These are phyloP conservation scores for Trichomycterus rosablanca DNA, from an alignment of 2,113 vertebrate genomes.

Conservation along the genomic window DNA sequence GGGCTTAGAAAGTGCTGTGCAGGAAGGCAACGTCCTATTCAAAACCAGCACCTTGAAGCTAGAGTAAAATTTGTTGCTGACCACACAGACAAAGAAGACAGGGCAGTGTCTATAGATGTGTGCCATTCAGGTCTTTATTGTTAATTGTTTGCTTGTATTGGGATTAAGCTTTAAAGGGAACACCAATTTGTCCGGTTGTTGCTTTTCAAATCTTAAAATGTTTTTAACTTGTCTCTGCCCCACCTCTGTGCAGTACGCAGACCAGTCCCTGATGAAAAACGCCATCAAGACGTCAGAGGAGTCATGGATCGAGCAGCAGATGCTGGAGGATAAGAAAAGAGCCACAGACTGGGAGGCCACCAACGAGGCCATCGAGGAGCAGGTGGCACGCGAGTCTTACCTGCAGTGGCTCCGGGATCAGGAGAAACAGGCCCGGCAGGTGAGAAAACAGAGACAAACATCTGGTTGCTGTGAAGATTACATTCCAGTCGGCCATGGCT, in stretches of 20 bases:
- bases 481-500: not conserved
- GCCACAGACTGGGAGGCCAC: conserved; percentile 96
- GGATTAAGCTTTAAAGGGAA: too few species aligned
- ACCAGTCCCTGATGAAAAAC: conserved; percentile 90
- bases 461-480: not conserved
- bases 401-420: conserved; percentile 92
- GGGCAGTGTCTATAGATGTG: too few species aligned
- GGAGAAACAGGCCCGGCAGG: conserved; percentile 89
- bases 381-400: conserved; percentile 90
- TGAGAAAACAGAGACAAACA: conserved; percentile 38
- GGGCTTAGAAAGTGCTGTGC: too few species aligned
- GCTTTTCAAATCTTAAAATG: too few species aligned
- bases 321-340: conserved; percentile 93
- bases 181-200: not conserved
- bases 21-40: too few species aligned
- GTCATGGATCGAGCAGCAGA: conserved; percentile 96
- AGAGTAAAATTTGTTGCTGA: too few species aligned
- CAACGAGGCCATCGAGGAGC: conserved; percentile 95
- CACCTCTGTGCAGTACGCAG: conserved; percentile 71
- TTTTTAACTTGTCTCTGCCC: not conserved
- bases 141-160: too few species aligned
- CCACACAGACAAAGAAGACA: too few species aligned
- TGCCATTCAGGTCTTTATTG: too few species aligned
- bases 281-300: conserved; percentile 95
- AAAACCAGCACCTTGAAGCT: too few species aligned